Percentiles rank a stretch among this genome's conserved stretches.
These are phyloP conservation scores for Arrhopalites spinosus DNA, from an alignment of 2,888 invertebrate genomes.

Conservation along the genomic window DNA sequence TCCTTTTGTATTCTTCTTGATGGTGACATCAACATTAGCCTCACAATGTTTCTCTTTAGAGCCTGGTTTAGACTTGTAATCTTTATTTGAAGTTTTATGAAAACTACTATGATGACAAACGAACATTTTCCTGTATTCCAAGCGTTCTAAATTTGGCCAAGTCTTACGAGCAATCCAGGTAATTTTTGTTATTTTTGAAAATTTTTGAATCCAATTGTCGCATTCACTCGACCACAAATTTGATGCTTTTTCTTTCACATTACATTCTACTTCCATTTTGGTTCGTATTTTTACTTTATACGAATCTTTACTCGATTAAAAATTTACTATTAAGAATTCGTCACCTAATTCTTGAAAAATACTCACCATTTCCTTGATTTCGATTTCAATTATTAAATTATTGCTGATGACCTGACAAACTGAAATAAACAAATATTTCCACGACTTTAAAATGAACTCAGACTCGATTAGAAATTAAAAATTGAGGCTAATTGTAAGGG, in stretches of 20 bases:
- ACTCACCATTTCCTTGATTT: too few species aligned
- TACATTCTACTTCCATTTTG: too few species aligned
- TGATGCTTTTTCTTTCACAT: neutral
- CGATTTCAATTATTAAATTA: too few species aligned
- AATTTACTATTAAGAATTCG: too few species aligned
- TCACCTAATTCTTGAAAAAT: too few species aligned
- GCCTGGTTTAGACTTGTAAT: neutral
- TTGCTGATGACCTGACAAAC: too few species aligned
- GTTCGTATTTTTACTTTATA: too few species aligned
- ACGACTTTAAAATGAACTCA: too few species aligned
- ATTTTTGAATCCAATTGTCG: neutral
- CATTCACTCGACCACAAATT: neutral
- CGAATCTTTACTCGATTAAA: too few species aligned
- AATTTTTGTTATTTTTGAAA: neutral
- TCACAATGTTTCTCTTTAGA: neutral
- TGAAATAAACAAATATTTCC: too few species aligned
- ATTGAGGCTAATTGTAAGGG: too few species aligned
- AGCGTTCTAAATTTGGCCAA: neutral
- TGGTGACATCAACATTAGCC: neutral
- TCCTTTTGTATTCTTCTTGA: neutral
- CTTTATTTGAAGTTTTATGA: neutral
- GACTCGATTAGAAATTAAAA: too few species aligned
- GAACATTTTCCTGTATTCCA: neutral
- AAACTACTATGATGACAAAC: neutral
- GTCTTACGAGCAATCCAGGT: neutral